Conservation (phyloP, 64 coral and sea anemone genomes). For the Hydrozoanthus tunicans region DNA sequence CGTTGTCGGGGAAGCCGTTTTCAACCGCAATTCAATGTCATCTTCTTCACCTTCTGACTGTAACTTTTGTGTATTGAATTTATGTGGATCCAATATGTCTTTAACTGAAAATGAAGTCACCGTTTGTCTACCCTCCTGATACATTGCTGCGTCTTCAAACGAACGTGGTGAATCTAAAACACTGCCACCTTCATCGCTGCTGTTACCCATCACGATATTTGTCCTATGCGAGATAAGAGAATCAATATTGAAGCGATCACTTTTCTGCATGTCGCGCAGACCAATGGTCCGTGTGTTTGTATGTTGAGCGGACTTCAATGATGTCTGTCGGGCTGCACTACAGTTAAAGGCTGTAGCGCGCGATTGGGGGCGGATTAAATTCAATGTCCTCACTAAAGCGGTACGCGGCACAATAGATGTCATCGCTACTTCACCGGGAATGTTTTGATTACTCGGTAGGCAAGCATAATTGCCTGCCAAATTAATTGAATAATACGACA, state of each 20-base stretch:
- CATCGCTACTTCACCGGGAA: slow-evolving; percentile 68
- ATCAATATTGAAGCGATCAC: slow-evolving; percentile 69
- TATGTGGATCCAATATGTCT: slow-evolving; percentile 97
- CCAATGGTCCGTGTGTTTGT: slow-evolving; percentile 62
- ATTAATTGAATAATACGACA: slow-evolving; percentile 99
- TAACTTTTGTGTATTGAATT: slow-evolving; percentile 74
- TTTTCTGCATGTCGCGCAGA: slow-evolving; percentile 72
- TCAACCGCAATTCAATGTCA: slow-evolving; percentile 62
- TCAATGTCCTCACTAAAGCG: slow-evolving; percentile 79
- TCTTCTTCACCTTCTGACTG: slow-evolving; percentile 67
- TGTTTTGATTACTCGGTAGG: slow-evolving; percentile 88
- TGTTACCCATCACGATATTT: slow-evolving; percentile 38
- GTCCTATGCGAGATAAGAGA: slow-evolving; percentile 68
- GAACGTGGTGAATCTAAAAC: slow-evolving; percentile 52
- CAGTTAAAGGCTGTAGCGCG: slow-evolving; percentile 54
- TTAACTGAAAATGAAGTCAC: slow-evolving; percentile 98
- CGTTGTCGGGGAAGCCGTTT: slow-evolving; percentile 59
- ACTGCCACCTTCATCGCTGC: slow-evolving; percentile 59
- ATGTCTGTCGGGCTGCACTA: slow-evolving; percentile 42
- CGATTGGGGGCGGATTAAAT: slow-evolving; percentile 95
- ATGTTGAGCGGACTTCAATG: slow-evolving; percentile 58
- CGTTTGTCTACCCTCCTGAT: slow-evolving; percentile 63
- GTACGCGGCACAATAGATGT: slow-evolving; percentile 84
- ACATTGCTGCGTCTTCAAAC: slow-evolving; percentile 60
- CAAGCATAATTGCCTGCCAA: slow-evolving; percentile 95